Percentiles rank a stretch among this genome's conserved stretches.
These are phyloP conservation scores for Megaustenia siamemsis DNA, from an alignment of 2,888 invertebrate genomes.

Conservation along the genomic window DNA sequence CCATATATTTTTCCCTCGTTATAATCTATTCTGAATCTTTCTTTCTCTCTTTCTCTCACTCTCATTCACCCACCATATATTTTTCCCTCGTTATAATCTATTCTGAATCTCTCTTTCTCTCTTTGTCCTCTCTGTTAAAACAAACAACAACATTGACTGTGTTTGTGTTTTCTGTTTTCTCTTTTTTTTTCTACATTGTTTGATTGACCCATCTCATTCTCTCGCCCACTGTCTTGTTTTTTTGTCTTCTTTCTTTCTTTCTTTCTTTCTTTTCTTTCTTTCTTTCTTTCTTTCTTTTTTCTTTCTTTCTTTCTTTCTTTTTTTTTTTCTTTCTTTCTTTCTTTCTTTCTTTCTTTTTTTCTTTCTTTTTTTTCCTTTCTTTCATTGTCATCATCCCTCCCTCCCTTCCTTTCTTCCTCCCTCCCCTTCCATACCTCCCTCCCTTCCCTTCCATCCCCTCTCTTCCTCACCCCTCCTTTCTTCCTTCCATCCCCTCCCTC, in stretches of 20 bases:
- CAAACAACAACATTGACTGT: no score
- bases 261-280: background rate
- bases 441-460: background rate
- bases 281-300: background rate
- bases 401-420: background rate
- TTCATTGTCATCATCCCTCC: background rate
- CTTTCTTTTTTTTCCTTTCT: background rate
- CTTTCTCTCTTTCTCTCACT: no score
- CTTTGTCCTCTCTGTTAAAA: no score
- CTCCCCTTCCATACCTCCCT: background rate
- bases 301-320: background rate
- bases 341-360: background rate
- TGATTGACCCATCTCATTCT: background rate
- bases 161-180: background rate
- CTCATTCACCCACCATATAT: no score
- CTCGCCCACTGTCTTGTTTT: background rate
- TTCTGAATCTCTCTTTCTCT: no score
- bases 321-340: background rate
- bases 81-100: no score
- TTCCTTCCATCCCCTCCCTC: background rate
- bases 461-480: background rate
- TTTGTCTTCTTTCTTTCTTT: background rate
- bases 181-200: background rate
- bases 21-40: no score
- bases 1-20: no score